Conservation (phyloP, 2,888 invertebrate genomes). For the Stramonita haemastoma region DNA sequence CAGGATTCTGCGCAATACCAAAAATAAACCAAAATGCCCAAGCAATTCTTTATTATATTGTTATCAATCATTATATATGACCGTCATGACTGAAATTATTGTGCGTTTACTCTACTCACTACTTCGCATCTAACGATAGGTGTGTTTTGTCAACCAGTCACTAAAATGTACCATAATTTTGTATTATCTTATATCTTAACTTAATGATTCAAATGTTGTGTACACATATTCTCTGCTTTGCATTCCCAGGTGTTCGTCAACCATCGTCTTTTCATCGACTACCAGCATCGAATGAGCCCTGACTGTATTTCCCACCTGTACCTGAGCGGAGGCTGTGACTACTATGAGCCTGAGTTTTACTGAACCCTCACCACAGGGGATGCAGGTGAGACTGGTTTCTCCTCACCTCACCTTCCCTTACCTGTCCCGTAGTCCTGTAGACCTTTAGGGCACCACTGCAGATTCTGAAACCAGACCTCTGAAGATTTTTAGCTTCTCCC, state of each 20-base stretch:
- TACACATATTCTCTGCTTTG: background rate
- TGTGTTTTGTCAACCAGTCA: too few species aligned
- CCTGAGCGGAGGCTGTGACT: conserved; percentile 58
- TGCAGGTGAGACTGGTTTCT: background rate
- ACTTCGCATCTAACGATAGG: too few species aligned
- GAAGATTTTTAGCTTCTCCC: background rate
- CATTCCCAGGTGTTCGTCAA: conserved; percentile 59
- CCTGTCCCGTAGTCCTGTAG: background rate
- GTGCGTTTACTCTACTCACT: background rate
- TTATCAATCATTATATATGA: too few species aligned
- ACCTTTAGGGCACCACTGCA: background rate
- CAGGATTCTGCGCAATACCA: too few species aligned
- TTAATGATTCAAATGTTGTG: too few species aligned
- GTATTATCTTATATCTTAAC: too few species aligned
- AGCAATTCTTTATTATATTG: too few species aligned
- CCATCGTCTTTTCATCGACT: conserved; percentile 54
- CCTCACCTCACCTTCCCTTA: background rate
- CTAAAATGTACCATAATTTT: too few species aligned
- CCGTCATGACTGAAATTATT: too few species aligned
- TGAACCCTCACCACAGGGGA: conserved; percentile 7
- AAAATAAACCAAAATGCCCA: too few species aligned
- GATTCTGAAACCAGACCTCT: background rate
- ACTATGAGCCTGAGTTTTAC: conserved; percentile 62
- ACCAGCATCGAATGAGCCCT: conserved; percentile 54
- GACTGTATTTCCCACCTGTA: conserved; percentile 54